Percentiles rank a stretch among this genome's conserved stretches.
These are phyloP conservation scores for Argyrosomus regius DNA, from an alignment of 2,797 vertebrate genomes.

Conservation along the genomic window DNA sequence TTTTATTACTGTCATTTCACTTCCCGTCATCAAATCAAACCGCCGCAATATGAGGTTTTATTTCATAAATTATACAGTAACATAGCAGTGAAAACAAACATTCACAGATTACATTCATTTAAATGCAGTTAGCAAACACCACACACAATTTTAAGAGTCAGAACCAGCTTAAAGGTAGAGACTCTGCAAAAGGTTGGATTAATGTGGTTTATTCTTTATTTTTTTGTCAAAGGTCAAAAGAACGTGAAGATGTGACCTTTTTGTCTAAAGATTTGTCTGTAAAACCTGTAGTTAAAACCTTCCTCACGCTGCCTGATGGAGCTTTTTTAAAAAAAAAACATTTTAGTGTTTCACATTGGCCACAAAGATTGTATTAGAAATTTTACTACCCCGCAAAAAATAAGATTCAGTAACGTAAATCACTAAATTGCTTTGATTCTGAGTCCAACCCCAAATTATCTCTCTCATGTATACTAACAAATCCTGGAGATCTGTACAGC, in stretches of 20 bases:
- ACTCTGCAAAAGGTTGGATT: background rate
- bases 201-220: background rate
- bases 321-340: background rate
- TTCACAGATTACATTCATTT: conserved; percentile 47
- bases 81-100: conserved; percentile 15
- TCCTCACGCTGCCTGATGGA: background rate
- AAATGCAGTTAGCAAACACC: background rate
- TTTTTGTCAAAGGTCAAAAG: background rate
- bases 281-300: background rate
- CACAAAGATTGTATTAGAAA: conserved; percentile 1
- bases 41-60: conserved; percentile 29
- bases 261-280: background rate
- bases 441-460: background rate
- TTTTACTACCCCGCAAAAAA: background rate
- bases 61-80: conserved; percentile 65
- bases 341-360: conserved; percentile 55
- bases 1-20: conserved; percentile 18
- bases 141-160: background rate
- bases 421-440: background rate
- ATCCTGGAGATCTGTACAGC: background rate
- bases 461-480: background rate
- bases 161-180: conserved; percentile 2
- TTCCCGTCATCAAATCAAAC: background rate
- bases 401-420: background rate
- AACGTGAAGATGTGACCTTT: conserved; percentile 4